Evolutionary conservation across 2,888 invertebrate genomes (phyloP), one percentile per base, ranked within the genome.

Genomic region (Euspilapteryx auroguttella): DNA sequence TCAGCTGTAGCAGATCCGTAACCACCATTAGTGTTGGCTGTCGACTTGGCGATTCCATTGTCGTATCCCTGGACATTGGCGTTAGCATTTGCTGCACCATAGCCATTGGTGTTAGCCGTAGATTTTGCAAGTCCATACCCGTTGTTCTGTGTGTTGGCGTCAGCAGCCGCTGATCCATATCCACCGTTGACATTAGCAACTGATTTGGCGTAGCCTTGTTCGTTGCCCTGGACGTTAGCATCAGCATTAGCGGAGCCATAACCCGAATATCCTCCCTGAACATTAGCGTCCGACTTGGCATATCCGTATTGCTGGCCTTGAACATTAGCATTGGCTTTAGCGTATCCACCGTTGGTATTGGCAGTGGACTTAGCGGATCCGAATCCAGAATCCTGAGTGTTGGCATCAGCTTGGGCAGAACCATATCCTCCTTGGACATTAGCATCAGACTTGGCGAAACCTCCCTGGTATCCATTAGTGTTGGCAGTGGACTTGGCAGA

Each of bases 1-100:
- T 48, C 42, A 4, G 51, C 49, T 10, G 48, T 47, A 28, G 50
- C 47, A 10, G 41, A 38, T 12, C 47, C 50, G 31, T 44, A 44
- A n/a, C 42, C 40, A 10, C 42, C 40, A 34, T 47, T 41, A 13
- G 44, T 44, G 27, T 39, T 40, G 17, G 48, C 41, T 32, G 43
- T 44, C 22, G 46, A 38, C 10, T 31, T 32, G 25, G 34, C 34
- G 3, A 26, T 29, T 13, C 35, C 37, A 23, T 31, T 10, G 22
- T 28, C 22, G 9, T 7, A 24, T 4, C 42, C 40, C 34, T 47
- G 41, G 12, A 44, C 44, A 24, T 39, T 40, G 20, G 48, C 41
- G 32, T 31, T 30, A 27, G 34, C 34, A 3, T 28, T 26, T 12
- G 34, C 37, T 21, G 31, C 32, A n/a, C 32, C 34, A 14, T 37